Conservation (phyloP, 1,140 invertebrate genomes). For the Drosophila lacteicornis region DNA sequence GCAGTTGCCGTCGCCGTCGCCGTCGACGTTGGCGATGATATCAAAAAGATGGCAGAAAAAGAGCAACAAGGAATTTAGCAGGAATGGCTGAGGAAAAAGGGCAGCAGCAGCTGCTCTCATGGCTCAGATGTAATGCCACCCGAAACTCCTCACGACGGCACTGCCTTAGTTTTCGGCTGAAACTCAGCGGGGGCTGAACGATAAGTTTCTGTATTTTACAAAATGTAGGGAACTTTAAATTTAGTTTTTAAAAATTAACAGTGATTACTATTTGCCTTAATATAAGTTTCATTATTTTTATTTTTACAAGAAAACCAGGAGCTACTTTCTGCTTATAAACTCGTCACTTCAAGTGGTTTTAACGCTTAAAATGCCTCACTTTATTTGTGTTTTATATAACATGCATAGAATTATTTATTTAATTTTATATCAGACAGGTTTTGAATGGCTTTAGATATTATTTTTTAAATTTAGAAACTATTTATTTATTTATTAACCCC, state of each 20-base stretch:
- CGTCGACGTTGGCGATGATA: slow-evolving; percentile 25
- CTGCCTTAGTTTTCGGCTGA: slow-evolving; percentile 14
- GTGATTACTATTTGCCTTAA: no score
- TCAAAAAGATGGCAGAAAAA: slow-evolving; percentile 39
- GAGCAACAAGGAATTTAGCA: slow-evolving; percentile 19
- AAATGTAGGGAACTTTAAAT: no score
- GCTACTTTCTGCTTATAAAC: no score
- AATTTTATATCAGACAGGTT: neutral
- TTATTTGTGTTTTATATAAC: no score
- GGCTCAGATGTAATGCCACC: slow-evolving; percentile 36
- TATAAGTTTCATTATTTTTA: no score
- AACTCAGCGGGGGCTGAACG: neutral
- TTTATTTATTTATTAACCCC: neutral
- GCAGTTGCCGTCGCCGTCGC: neutral
- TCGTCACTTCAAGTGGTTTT: no score
- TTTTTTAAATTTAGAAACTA: no score
- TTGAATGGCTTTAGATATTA: no score
- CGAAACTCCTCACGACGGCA: slow-evolving; percentile 18
- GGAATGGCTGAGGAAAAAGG: slow-evolving; percentile 33
- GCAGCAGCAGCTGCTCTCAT: slow-evolving; percentile 46
- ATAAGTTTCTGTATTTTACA: neutral
- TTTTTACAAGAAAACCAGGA: no score
- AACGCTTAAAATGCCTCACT: no score
- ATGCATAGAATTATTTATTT: neutral
- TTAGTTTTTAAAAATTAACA: no score